Evolutionary conservation across 2,888 invertebrate species (phyloP).

Genomic region (Chrysotoxum bicinctum): DNA sequence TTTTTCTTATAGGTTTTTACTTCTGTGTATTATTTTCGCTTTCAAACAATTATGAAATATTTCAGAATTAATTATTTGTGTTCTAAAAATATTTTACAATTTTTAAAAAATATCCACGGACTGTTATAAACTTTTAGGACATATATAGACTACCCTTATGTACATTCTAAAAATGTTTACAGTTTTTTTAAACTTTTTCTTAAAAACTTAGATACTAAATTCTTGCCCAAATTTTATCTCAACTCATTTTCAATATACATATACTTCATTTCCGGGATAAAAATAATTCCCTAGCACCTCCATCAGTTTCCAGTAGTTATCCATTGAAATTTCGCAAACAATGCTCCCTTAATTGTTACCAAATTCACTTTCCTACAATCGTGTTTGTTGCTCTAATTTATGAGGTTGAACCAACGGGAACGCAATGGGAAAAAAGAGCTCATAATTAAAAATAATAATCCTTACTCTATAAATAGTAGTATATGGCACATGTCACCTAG

Average conservation of each 20-base stretch:
- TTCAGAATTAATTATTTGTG: no score
- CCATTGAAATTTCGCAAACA: not conserved
- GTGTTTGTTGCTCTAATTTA: slow-evolving; percentile 4
- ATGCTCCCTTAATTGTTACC: slow-evolving; percentile 37
- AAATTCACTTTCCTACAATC: slow-evolving; percentile 32
- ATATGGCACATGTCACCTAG: slow-evolving; percentile 50
- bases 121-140: no score
- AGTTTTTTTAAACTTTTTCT: no score
- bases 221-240: not conserved
- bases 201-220: not conserved
- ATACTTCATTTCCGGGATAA: not conserved
- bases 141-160: no score
- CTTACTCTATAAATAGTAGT: not conserved
- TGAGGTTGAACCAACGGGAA: slow-evolving; percentile 22
- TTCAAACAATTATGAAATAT: no score
- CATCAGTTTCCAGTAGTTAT: not conserved
- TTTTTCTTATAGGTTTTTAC: no score
- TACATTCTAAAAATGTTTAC: no score
- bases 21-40: no score
- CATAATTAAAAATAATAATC: slow-evolving; percentile 57
- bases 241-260: not conserved
- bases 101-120: no score
- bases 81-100: no score
- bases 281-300: not conserved
- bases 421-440: not conserved